Conservation (phyloP, 2,888 invertebrate genomes). For the Xanthia icteritia region DNA sequence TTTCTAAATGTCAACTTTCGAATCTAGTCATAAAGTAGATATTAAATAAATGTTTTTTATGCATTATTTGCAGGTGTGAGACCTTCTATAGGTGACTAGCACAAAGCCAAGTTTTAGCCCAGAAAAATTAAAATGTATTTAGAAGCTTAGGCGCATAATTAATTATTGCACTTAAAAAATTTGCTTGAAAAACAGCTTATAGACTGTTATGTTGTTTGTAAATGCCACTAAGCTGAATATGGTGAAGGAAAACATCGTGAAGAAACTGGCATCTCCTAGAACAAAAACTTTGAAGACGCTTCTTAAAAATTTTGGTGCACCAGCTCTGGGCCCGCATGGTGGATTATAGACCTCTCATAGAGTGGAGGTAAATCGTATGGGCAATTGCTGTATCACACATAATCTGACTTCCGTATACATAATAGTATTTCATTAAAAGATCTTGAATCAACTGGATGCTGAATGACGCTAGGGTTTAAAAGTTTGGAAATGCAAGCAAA, state of each 20-base stretch:
- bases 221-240: background rate
- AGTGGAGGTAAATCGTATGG: background rate
- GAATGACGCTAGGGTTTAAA: background rate
- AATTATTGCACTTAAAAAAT: background rate
- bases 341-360: background rate
- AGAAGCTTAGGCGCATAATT: background rate
- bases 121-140: conserved; percentile 13
- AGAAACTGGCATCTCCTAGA: background rate
- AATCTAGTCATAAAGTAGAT: background rate
- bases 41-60: conserved; percentile 23
- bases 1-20: conserved; percentile 24
- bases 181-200: background rate
- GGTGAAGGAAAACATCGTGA: background rate
- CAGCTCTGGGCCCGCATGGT: background rate
- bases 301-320: too few relatives aligned
- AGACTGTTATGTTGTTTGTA: background rate
- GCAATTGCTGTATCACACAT: background rate
- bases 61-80: conserved; percentile 5
- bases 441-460: background rate
- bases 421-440: background rate
- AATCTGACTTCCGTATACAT: background rate
- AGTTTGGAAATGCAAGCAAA: background rate
- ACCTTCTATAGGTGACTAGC: conserved; percentile 9
- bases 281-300: background rate
- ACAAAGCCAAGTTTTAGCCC: background rate